Conservation (phyloP, 2,888 invertebrate species). For the Agelastica alni region DNA sequence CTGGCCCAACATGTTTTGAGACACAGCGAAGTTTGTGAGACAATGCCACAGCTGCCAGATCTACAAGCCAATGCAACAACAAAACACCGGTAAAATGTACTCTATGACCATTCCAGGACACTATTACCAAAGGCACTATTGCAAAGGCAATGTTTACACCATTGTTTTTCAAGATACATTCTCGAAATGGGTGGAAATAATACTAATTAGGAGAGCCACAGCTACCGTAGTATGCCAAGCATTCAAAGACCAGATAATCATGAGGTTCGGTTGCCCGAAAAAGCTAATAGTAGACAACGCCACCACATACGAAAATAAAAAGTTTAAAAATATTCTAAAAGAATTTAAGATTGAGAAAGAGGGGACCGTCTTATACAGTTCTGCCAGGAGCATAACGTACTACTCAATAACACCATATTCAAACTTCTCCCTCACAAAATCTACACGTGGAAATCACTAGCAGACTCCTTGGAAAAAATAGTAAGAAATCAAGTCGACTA, state of each 20-base stretch:
- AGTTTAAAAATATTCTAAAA: slow-evolving; percentile 23
- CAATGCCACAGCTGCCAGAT: not conserved
- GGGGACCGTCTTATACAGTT: too few relatives aligned
- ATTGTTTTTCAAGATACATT: not conserved
- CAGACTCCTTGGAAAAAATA: too few relatives aligned
- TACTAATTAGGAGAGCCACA: not conserved
- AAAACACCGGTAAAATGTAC: not conserved
- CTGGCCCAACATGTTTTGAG: slow-evolving; percentile 1
- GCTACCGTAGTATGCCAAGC: not conserved
- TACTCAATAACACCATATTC: too few relatives aligned
- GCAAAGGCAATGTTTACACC: not conserved
- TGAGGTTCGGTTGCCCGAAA: slow-evolving; percentile 3
- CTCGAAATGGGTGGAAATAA: slow-evolving; percentile 3
- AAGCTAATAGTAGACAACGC: slow-evolving; percentile 40
- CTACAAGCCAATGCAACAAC: not conserved
- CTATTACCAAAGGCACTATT: too few relatives aligned
- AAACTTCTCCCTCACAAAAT: too few relatives aligned
- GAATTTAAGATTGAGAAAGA: slow-evolving; percentile 23
- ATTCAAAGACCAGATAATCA: slow-evolving; percentile 3
- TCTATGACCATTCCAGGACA: not conserved
- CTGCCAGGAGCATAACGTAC: too few relatives aligned
- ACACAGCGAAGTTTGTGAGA: not conserved
- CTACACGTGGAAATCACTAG: too few relatives aligned
- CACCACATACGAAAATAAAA: slow-evolving; percentile 27
- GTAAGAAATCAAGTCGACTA: too few relatives aligned